Evolutionary conservation across 2,113 vertebrate genomes (phyloP), one percentile per base, ranked within the genome.

Genomic region (Pterocles gutturalis): DNA sequence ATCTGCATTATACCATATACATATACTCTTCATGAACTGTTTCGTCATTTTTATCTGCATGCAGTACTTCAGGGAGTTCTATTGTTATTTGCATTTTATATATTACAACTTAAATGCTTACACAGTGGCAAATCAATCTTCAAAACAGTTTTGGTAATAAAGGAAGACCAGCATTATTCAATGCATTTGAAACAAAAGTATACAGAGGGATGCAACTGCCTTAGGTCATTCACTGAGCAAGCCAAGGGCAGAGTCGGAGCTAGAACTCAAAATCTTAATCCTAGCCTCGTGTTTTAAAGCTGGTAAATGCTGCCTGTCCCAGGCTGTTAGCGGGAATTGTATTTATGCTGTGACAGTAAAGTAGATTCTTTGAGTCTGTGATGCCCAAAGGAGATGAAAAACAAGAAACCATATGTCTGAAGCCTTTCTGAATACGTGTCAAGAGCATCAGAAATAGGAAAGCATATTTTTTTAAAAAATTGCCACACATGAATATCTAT

Each of bases 311-410:
- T 94, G 91, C 69, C 87, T 96, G 89, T 96, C 96, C 87, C 78
- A 91, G 78, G 54, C 89, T 94, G 75, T 94, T 96, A 96, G 92
- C 0, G 0, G 49, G 61, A 97, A 90, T 49, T 80, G n/a, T 72
- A 87, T 89, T 81, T 92, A 91, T 75, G 73, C 54, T 89, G 55
- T 87, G 96, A 95, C 92, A 96, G 79, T 69, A 61, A 86, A 96
- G 55, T 26, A 91, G 61, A 85, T 45, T 95, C 82, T 21, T 61
- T 90, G 91, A 83, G 83, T 72, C 73, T 80, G 60, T 83, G 94
- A 94, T 92, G 73, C 91, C 93, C 89, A 96, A 75, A 95, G 90
- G 69, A 87, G 78, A 93, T 58, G 87, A 97, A 97, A 94, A 95
- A 72, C 60, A 96, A 89, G 82, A 87, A 95, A 88, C 87, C 87